phyloP scores from a whole-genome alignment of 1,140 invertebrate species.

The Venustaconcha ellipsiformis region DNA sequence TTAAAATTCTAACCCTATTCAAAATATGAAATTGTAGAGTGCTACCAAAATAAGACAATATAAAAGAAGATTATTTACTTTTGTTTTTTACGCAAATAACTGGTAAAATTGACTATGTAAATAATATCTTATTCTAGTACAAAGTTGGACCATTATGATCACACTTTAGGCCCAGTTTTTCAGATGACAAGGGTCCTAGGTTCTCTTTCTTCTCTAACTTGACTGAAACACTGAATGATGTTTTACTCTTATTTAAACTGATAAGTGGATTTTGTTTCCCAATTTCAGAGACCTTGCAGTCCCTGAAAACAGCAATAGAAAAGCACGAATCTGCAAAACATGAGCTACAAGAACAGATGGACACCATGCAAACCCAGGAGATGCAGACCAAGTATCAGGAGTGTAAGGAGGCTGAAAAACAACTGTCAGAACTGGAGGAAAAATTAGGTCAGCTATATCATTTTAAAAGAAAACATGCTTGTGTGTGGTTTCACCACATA shows the following conservation, averaged over 20 bases:
- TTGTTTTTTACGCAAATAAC: not conserved
- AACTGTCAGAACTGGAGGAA: constrained; percentile 56
- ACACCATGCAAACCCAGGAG: constrained; percentile 54
- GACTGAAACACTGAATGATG: not conserved
- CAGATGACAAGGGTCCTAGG: not conserved
- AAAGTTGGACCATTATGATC: not conserved
- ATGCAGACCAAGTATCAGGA: constrained; percentile 66
- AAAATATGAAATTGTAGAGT: too few relatives aligned
- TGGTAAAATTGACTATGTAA: not conserved
- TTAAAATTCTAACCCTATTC: too few relatives aligned
- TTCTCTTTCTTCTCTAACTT: not conserved
- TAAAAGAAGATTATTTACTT: too few relatives aligned
- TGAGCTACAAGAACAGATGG: constrained; percentile 63
- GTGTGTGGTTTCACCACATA: too few relatives aligned
- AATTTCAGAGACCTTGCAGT: constrained; percentile 58
- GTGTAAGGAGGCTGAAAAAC: constrained; percentile 60
- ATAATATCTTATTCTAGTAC: not conserved
- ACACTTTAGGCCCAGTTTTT: not conserved
- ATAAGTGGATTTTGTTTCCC: not conserved
- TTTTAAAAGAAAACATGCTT: not conserved
- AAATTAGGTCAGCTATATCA: constrained; percentile 45
- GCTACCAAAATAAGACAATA: too few relatives aligned
- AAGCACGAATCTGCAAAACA: constrained; percentile 48
- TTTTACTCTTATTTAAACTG: not conserved
- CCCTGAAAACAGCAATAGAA: constrained; percentile 48